A percentile compares a stretch with the other conserved stretches of the same genome.
phyloP scores from a whole-genome alignment of 92 coral and sea anemone species.

The Actinostola sp. region DNA sequence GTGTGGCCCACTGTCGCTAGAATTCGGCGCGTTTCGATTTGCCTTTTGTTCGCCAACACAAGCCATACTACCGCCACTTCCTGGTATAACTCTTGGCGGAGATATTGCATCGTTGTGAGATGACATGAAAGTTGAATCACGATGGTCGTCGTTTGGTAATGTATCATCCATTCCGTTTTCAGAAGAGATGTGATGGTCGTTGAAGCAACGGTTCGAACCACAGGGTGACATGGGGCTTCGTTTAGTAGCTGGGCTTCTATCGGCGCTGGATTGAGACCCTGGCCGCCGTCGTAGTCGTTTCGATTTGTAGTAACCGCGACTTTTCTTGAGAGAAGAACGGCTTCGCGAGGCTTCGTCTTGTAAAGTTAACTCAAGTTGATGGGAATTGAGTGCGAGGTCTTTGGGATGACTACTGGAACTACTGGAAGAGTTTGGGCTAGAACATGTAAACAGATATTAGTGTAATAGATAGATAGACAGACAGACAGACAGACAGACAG shows the following conservation, averaged over 20 bases:
- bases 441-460: too few species aligned
- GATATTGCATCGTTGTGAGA: constrained; percentile 3
- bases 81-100: constrained; percentile 24
- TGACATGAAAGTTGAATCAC: neutral
- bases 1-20: constrained; percentile 60
- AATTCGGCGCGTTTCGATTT: neutral
- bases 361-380: constrained; percentile 45
- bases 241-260: constrained; percentile 50
- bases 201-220: neutral
- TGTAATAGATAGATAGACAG: too few species aligned
- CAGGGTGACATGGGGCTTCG: constrained; percentile 31
- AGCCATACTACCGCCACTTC: constrained; percentile 11
- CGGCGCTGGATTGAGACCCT: constrained; percentile 66
- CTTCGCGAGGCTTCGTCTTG: constrained; percentile 31
- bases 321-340: constrained; percentile 50
- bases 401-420: constrained; percentile 85
- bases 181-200: neutral
- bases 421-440: constrained; percentile 80
- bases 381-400: constrained; percentile 47
- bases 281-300: constrained; percentile 56
- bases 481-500: too few species aligned
- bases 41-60: neutral
- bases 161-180: constrained; percentile 1
- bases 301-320: constrained; percentile 60
- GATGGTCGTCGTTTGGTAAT: constrained; percentile 4